Evolutionary conservation across 2,888 invertebrate species (phyloP).

Genomic region (Caenorhabditis japonica): DNA sequence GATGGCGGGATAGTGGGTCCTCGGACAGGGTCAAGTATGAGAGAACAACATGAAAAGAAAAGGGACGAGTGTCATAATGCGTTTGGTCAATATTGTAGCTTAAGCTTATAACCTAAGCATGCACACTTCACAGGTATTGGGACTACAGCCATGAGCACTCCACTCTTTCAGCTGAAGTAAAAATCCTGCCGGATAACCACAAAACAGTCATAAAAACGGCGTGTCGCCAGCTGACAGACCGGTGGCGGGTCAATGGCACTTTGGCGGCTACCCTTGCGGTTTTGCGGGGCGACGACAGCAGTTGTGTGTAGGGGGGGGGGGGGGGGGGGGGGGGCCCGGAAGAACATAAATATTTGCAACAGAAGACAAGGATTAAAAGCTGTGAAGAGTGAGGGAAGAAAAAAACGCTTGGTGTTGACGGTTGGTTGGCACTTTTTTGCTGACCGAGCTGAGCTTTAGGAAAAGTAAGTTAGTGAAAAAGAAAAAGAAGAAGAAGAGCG

Average conservation of each 20-base stretch:
- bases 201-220: slow-evolving; percentile 48
- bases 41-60: slow-evolving; percentile 2
- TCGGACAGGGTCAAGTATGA: slow-evolving; percentile 26
- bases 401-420: too few species aligned
- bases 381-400: slow-evolving; percentile 9
- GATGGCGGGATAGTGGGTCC: slow-evolving; percentile 23
- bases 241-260: slow-evolving; percentile 38
- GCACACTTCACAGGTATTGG: slow-evolving; percentile 24
- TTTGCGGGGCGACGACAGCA: slow-evolving; percentile 41
- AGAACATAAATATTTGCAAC: slow-evolving; percentile 52
- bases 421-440: too few species aligned
- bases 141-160: too few species aligned
- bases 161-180: too few species aligned
- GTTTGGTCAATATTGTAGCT: slow-evolving; percentile 33
- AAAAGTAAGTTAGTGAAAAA: too few species aligned
- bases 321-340: slow-evolving; percentile 1
- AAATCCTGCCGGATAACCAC: slow-evolving; percentile 13
- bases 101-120: slow-evolving; percentile 14
- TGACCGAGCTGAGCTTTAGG: too few species aligned
- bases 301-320: too few species aligned
- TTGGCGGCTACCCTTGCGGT: slow-evolving; percentile 13
- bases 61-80: slow-evolving; percentile 38
- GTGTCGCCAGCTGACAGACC: slow-evolving; percentile 43
- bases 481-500: too few species aligned
- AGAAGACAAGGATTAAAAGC: slow-evolving; percentile 17